These are phyloP conservation scores for Pygoscelis antarcticus DNA, from an alignment of 2,113 vertebrate species.

Conservation along the genomic window DNA sequence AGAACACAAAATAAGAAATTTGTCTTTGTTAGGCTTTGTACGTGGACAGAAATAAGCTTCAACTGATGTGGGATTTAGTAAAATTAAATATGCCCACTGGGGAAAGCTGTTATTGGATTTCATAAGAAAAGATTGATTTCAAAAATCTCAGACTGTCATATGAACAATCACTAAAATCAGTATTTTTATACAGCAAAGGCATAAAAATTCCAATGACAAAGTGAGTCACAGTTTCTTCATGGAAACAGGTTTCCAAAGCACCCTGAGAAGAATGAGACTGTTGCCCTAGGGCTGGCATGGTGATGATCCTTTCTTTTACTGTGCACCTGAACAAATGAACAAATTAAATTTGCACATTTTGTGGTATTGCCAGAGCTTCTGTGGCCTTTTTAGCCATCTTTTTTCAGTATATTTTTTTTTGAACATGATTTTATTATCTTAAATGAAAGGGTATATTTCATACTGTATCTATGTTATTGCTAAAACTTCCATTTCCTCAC, in stretches of 20 bases:
- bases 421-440: background rate
- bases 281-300: background rate
- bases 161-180: background rate
- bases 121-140: conserved; percentile 36
- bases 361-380: background rate
- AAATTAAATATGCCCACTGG: conserved; percentile 30
- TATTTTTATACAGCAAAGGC: background rate
- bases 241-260: background rate
- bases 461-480: background rate
- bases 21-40: conserved; percentile 5
- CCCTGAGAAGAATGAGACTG: background rate
- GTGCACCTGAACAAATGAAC: background rate
- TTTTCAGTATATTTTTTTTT: background rate
- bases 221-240: background rate
- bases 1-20: conserved; percentile 19
- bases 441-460: background rate
- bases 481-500: background rate
- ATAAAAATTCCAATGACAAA: background rate
- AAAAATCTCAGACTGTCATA: background rate
- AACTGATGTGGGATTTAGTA: background rate
- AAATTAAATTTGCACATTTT: background rate
- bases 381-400: background rate
- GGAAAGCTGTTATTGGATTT: conserved; percentile 36
- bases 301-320: background rate
- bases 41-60: background rate